phyloP scores from a whole-genome alignment of 2,113 vertebrate genomes.

The Dromas ardeola region DNA sequence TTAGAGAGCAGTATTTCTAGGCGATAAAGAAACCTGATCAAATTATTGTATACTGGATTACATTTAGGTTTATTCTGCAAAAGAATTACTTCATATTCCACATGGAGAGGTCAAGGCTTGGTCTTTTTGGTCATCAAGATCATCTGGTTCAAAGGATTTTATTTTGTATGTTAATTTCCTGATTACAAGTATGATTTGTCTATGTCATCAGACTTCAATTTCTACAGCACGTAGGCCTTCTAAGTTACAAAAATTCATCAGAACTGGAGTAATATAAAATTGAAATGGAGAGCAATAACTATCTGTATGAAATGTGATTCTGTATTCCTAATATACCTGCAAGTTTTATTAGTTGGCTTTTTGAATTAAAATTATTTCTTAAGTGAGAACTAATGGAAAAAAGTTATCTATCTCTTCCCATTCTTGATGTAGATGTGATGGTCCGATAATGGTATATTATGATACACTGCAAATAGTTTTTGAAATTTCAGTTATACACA shows the following conservation, averaged over 20 bases:
- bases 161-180: neutral
- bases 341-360: neutral
- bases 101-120: fast-evolving
- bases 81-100: neutral
- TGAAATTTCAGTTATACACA: neutral
- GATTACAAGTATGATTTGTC: neutral
- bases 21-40: neutral
- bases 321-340: neutral
- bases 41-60: neutral
- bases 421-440: neutral
- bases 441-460: neutral
- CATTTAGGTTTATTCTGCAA: neutral
- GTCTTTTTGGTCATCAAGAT: neutral
- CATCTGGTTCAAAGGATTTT: neutral
- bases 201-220: neutral
- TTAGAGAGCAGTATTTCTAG: neutral
- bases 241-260: neutral
- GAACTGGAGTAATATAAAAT: neutral
- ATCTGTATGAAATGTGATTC: neutral
- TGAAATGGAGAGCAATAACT: neutral
- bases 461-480: neutral
- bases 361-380: neutral
- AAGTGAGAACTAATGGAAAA: neutral
- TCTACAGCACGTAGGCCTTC: neutral
- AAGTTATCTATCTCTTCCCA: neutral